Evolutionary conservation across 2,113 vertebrate species (phyloP).

Genomic region (Cheirogaleus medius): DNA sequence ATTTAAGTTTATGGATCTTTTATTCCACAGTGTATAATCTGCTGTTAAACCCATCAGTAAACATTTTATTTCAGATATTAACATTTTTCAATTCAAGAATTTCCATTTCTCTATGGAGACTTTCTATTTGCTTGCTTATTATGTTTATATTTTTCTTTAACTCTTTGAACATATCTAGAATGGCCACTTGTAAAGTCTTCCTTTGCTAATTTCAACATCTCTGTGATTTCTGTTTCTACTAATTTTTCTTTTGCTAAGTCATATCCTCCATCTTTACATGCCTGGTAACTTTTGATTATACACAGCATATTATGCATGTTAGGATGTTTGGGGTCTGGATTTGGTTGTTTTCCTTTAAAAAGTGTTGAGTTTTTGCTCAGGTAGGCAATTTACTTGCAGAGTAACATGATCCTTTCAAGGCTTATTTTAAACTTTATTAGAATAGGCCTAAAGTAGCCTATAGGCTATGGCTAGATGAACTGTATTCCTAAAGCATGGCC

Average conservation of each 20-base stretch:
- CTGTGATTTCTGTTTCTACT: background rate
- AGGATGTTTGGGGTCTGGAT: background rate
- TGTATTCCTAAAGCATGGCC: background rate
- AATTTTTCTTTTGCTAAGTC: background rate
- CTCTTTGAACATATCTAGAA: background rate
- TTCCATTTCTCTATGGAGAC: background rate
- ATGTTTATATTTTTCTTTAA: constrained; percentile 13
- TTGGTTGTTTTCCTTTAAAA: constrained; percentile 18
- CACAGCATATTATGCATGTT: background rate
- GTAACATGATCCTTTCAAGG: background rate
- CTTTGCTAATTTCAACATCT: background rate
- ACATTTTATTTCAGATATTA: constrained; percentile 20
- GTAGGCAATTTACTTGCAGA: background rate
- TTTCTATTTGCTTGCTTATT: background rate
- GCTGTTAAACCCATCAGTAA: background rate
- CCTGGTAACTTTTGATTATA: background rate
- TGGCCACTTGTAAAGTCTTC: background rate
- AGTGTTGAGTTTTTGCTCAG: background rate
- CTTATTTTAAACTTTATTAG: background rate
- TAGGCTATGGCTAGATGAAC: background rate
- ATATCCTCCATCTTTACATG: background rate
- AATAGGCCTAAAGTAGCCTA: background rate
- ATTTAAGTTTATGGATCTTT: background rate
- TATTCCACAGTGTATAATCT: background rate
- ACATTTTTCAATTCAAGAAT: constrained; percentile 3